These are phyloP conservation scores for Cremastobaeus sp. DNA, from an alignment of 2,888 invertebrate genomes.

Conservation along the genomic window DNA sequence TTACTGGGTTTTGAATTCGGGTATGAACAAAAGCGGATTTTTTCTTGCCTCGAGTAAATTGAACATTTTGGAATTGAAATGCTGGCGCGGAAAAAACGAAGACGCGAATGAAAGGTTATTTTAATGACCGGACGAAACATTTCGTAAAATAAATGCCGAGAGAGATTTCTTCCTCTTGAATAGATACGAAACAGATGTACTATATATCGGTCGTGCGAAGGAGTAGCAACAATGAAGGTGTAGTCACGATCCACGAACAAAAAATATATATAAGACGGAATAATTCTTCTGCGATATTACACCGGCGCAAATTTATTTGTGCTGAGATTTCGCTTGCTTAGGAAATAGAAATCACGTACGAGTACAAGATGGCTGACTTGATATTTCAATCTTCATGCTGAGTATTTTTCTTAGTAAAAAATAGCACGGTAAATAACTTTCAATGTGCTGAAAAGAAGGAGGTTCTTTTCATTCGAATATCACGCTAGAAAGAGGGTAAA, in stretches of 20 bases:
- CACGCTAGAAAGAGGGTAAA: too few relatives aligned
- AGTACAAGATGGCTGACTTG: constrained; percentile 22
- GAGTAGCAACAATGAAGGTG: constrained; percentile 44
- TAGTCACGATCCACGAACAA: constrained; percentile 36
- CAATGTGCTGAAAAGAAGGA: too few relatives aligned
- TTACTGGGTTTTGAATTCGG: too few relatives aligned
- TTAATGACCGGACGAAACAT: constrained; percentile 40
- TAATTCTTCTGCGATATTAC: constrained; percentile 29
- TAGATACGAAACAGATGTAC: constrained; percentile 44
- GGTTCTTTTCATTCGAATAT: too few relatives aligned
- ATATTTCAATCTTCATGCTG: constrained; percentile 17
- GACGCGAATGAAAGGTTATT: constrained; percentile 24
- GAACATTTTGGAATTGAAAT: too few relatives aligned
- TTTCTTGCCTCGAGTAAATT: too few relatives aligned
- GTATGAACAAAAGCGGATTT: too few relatives aligned
- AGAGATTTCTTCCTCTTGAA: constrained; percentile 35
- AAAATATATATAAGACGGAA: constrained; percentile 23
- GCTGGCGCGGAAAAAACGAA: neutral
- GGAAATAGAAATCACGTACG: constrained; percentile 28
- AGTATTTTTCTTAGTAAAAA: too few relatives aligned
- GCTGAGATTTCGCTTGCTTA: constrained; percentile 12
- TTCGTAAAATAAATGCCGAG: constrained; percentile 37
- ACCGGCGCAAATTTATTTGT: constrained; percentile 26
- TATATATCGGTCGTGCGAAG: constrained; percentile 43
- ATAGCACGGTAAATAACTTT: too few relatives aligned